These are phyloP conservation scores for Poeciliopsis presidionis DNA, from an alignment of 2,797 vertebrate species.

Conservation along the genomic window DNA sequence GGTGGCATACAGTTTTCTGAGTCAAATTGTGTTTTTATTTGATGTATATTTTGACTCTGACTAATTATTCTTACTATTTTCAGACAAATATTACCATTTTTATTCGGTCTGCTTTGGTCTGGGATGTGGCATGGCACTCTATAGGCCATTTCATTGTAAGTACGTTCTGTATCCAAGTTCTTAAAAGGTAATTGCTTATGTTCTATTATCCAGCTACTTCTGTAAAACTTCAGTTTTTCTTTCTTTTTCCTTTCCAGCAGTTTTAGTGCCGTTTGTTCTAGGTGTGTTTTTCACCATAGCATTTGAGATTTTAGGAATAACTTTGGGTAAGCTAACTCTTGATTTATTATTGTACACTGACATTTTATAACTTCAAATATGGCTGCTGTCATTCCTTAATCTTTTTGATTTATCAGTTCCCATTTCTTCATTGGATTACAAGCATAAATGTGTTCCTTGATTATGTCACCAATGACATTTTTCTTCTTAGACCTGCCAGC, in stretches of 20 bases:
- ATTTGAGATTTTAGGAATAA: slow-evolving; percentile 67
- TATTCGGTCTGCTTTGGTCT: slow-evolving; percentile 75
- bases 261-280: slow-evolving; percentile 37
- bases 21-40: neutral
- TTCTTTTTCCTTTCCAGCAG: slow-evolving; percentile 54
- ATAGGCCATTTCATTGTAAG: slow-evolving; percentile 73
- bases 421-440: neutral
- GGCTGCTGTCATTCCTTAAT: neutral
- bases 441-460: neutral
- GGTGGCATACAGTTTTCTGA: neutral
- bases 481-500: slow-evolving; percentile 60
- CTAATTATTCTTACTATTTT: slow-evolving; percentile 34
- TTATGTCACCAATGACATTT: neutral
- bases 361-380: neutral
- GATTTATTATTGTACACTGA: neutral
- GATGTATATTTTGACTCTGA: neutral
- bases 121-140: slow-evolving; percentile 64
- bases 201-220: neutral
- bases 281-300: slow-evolving; percentile 47
- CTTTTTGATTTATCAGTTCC: neutral
- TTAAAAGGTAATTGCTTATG: neutral
- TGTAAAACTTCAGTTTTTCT: neutral
- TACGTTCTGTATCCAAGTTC: slow-evolving; percentile 1
- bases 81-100: slow-evolving; percentile 79
- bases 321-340: slow-evolving; percentile 54